phyloP scores from a whole-genome alignment of 2,888 invertebrate genomes.

The Apocheima hispidaria region DNA sequence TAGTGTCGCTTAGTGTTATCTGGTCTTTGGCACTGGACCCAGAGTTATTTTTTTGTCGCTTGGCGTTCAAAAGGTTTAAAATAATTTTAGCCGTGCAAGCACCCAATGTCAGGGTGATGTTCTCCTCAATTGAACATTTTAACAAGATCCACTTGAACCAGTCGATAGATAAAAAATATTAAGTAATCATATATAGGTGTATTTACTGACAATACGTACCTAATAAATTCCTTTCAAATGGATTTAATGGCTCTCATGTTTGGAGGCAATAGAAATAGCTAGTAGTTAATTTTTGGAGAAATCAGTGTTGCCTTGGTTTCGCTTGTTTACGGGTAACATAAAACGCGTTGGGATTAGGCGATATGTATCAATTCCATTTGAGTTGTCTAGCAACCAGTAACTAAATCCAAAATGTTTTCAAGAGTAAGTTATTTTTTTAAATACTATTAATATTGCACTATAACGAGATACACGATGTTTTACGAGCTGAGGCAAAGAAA shows the following conservation, averaged over 20 bases:
- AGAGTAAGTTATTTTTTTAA: slow-evolving; percentile 27
- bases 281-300: slow-evolving; percentile 23
- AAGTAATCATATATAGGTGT: neutral
- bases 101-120: neutral
- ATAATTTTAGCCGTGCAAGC: neutral
- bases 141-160: neutral
- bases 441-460: neutral
- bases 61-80: neutral
- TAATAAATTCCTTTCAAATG: slow-evolving; percentile 11
- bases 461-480: neutral
- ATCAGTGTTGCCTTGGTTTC: slow-evolving; percentile 36
- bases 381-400: slow-evolving; percentile 1
- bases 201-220: neutral
- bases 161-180: neutral
- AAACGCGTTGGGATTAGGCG: slow-evolving; percentile 26
- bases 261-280: neutral
- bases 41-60: too few species aligned
- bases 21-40: too few species aligned
- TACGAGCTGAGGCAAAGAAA: too few species aligned
- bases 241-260: slow-evolving; percentile 14
- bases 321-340: slow-evolving; percentile 27
- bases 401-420: slow-evolving; percentile 37
- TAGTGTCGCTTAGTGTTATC: too few species aligned
- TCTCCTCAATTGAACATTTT: slow-evolving; percentile 6
- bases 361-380: slow-evolving; percentile 24